phyloP scores from a whole-genome alignment of 2,888 invertebrate species.

The Stenolophus ochropezus region DNA sequence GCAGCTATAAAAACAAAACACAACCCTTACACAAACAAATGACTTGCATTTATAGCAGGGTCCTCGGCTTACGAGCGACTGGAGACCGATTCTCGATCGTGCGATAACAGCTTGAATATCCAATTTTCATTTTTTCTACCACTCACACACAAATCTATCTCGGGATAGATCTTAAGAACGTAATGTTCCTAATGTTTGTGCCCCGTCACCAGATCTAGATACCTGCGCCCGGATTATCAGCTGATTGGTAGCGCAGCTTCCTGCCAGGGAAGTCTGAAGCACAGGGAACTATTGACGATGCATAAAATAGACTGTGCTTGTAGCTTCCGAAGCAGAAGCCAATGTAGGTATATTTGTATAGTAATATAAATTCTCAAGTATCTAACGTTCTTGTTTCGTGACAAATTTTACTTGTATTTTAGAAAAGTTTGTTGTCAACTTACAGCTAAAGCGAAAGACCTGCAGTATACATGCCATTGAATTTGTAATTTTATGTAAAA shows the following conservation, averaged over 20 bases:
- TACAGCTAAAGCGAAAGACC: too few species aligned
- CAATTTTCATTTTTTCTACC: slow-evolving; percentile 50
- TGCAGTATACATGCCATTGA: too few species aligned
- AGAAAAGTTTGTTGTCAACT: too few species aligned
- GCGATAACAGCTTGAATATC: slow-evolving; percentile 52
- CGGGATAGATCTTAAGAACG: slow-evolving; percentile 40
- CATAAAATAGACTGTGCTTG: too few species aligned
- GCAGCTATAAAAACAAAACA: slow-evolving; percentile 54
- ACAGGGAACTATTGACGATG: background rate
- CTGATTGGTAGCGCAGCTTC: slow-evolving; percentile 39
- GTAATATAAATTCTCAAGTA: too few species aligned
- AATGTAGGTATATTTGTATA: too few species aligned
- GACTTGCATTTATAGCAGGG: slow-evolving; percentile 45
- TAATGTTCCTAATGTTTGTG: slow-evolving; percentile 42
- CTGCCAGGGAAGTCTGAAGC: background rate
- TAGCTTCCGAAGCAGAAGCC: too few species aligned
- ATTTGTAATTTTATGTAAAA: too few species aligned
- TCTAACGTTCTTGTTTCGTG: too few species aligned
- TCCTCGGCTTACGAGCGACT: slow-evolving; percentile 36
- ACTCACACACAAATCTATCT: slow-evolving; percentile 39
- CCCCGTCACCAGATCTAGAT: slow-evolving; percentile 44
- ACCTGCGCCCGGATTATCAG: slow-evolving; percentile 10
- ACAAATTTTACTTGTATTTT: too few species aligned
- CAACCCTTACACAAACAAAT: slow-evolving; percentile 54
- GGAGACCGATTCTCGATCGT: slow-evolving; percentile 42